Base-by-base conservation (phyloP, 92 coral and sea anemone genomes). In the Porites evermanni region DNA sequence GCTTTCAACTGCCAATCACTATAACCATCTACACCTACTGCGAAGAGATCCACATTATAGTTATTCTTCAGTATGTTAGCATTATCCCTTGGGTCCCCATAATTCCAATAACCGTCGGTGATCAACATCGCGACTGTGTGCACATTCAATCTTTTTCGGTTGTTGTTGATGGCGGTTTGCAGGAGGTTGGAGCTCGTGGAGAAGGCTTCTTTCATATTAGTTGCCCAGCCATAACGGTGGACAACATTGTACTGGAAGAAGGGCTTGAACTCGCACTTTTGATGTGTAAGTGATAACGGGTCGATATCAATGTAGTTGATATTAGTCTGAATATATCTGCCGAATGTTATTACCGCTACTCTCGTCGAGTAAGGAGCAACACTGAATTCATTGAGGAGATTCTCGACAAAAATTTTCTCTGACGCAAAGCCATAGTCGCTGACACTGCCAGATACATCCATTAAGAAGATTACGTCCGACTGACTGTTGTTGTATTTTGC, bases 391-490 rank as follows among this genome's bases (percentile, higher is more conserved):
- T 95, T 95, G 17, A 97, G 89, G 26, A 97, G 89, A 54, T 90
- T 97, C 1, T 91, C 91, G 54, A 97, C 98, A 64, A 97, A 97
- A 16, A 88, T 86, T 87, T 95, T 97, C 72, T 97, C 99, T 5
- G 95, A 60, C 0, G 26, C 12, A 53, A 93, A 97, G 61, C 98
- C 98, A 63, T 90, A 93, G 67, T 69, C 60, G 58, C 93, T 70
- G 10, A 97, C 99, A 87, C 99, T 97, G 66, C 97, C 99, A 4
- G 98, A 97, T 1, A 96, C 98, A 72, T 97, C 99, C 78, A 97
- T 71, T 65, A 97, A 72, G 56, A 97, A 91, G 18, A 95, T 68
- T 72, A 97, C 47, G 67, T 97, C 99, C 16, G 99, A 97, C 74
- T 95, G 89, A 73, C 98, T 95, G 84, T 97, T 93, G 91, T 95